These are phyloP conservation scores for Gulo gulo DNA, from an alignment of 2,113 vertebrate genomes.

Conservation along the genomic window DNA sequence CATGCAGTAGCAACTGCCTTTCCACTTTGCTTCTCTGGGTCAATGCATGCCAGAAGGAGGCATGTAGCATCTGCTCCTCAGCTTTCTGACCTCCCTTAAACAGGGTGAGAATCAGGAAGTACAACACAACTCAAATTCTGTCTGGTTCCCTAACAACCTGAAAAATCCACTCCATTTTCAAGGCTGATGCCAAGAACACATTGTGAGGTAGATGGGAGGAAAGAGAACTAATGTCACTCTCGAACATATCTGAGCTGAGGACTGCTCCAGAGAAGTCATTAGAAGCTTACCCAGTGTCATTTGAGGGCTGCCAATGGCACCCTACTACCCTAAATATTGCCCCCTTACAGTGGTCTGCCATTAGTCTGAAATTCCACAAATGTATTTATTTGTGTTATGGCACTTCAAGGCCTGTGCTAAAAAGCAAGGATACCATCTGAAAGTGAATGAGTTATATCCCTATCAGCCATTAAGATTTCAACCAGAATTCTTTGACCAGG, in stretches of 20 bases:
- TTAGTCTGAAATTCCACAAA: conserved; percentile 24
- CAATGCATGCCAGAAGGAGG: conserved; percentile 5
- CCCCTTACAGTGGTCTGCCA: neutral
- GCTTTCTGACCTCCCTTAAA: conserved; percentile 12
- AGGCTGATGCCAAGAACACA: neutral
- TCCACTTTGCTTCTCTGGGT: conserved; percentile 43
- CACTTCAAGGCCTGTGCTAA: neutral
- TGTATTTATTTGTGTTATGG: neutral
- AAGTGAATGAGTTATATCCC: conserved; percentile 37
- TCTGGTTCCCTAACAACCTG: neutral
- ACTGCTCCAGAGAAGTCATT: neutral
- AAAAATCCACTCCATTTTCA: neutral
- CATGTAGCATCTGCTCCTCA: neutral
- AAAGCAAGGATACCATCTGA: neutral
- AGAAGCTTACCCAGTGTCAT: neutral
- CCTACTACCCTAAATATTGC: neutral
- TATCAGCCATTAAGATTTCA: neutral
- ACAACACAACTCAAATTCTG: neutral
- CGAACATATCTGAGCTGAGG: neutral
- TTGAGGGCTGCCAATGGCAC: conserved; percentile 6
- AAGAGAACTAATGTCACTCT: neutral
- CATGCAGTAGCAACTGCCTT: conserved; percentile 14
- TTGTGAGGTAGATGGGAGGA: neutral
- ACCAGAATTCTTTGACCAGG: conserved; percentile 17
- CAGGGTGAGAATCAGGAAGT: neutral